Evolutionary conservation across 2,888 invertebrate species (phyloP), one percentile per base, ranked within the genome.

Genomic region (Drosophila dives): DNA sequence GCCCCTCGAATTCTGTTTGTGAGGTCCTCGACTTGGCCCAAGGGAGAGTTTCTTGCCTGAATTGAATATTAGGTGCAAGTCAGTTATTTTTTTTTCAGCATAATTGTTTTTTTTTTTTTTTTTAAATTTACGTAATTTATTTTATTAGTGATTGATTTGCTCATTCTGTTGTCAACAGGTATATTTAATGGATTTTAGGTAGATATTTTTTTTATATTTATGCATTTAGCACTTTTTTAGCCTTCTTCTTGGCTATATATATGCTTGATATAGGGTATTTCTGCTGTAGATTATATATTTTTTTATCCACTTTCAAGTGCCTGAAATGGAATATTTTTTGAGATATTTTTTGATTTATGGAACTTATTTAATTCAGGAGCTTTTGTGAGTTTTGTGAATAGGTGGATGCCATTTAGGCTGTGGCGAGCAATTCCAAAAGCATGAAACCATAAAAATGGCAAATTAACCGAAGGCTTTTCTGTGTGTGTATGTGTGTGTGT

Each of bases 361-460:
- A 62, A 79, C 59, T 75, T 67, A 50, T 61, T 45, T 45, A 45
- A 23, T 8, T 11, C 48, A 50, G 56, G 23, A 64, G 61, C 45
- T 66, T 53, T 38, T 38, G 55, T 66, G 49, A 40, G 34, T 58
- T 51, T 59, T 36, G 7, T 15, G 12, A 50, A 38, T 36, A 51
- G 40, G 34, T 56, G 50, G 40, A 69, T 65, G 56, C 59, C 70
- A 64, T 67, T 77, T 77, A 56, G 61, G 60, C 42, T 42, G 53
- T 53, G 45, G 49, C 40, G 15, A 8, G 69, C 65, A 75, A 63
- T 63, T 63, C 60, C 80, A 69, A 73, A 90, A 77, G 85, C 81
- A 88, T 87, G 91, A 91, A 91, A 91, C 90, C 90, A 91, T 91
- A 91, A 87, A 91, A 91, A 91, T 91, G 85, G 90, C 92, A 91